Percentiles rank a stretch among this genome's conserved stretches.
phyloP scores from a whole-genome alignment of 2,888 invertebrate species.

The Chrysodeixis includens region DNA sequence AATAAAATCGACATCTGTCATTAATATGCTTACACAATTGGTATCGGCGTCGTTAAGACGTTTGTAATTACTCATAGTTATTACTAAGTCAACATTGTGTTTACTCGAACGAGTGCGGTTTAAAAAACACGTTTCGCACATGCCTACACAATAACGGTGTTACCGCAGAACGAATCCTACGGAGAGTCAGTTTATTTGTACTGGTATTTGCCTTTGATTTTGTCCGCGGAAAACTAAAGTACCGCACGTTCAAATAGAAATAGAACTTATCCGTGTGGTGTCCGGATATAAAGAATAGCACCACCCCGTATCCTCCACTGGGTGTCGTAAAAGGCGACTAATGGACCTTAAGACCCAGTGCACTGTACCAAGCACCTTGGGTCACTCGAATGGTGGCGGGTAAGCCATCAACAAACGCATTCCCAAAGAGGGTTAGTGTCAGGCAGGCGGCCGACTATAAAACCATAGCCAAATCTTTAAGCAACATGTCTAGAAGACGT shows the following conservation, averaged over 20 bases:
- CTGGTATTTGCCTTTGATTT: not conserved
- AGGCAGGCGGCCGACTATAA: too few species aligned
- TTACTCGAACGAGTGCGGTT: slow-evolving; percentile 16
- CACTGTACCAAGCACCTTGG: too few species aligned
- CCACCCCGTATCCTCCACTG: too few species aligned
- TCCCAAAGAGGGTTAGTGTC: too few species aligned
- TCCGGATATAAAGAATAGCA: too few species aligned
- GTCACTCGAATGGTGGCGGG: too few species aligned
- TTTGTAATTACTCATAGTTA: slow-evolving; percentile 36
- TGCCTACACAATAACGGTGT: slow-evolving; percentile 4
- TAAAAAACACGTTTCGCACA: slow-evolving; percentile 17
- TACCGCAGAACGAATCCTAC: not conserved
- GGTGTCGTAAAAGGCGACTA: too few species aligned
- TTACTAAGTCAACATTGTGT: slow-evolving; percentile 42
- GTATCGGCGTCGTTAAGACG: slow-evolving; percentile 26
- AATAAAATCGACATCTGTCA: slow-evolving; percentile 23
- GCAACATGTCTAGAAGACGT: too few species aligned
- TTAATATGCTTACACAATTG: slow-evolving; percentile 47
- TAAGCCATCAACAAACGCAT: too few species aligned
- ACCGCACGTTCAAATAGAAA: not conserved
- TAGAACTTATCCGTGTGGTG: too few species aligned
- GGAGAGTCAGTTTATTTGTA: not conserved
- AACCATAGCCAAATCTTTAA: too few species aligned
- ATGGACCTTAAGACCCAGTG: too few species aligned
- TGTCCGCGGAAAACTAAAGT: not conserved